phyloP scores from a whole-genome alignment of 2,888 invertebrate genomes.

The Junonia oenone region DNA sequence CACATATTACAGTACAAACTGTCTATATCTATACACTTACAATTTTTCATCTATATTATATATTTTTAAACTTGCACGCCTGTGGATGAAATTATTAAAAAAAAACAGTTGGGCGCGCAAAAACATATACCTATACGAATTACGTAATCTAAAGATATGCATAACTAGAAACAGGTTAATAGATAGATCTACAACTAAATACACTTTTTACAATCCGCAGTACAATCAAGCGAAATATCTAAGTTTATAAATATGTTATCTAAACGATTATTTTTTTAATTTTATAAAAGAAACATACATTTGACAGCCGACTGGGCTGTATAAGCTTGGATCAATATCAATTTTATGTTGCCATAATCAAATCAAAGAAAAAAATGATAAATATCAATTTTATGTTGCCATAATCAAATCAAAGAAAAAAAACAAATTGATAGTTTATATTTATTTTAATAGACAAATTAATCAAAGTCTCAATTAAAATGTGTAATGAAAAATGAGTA shows the following conservation, averaged over 20 bases:
- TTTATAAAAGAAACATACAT: constrained; percentile 38
- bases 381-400: too few relatives aligned
- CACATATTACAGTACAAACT: constrained; percentile 38
- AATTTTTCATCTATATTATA: constrained; percentile 38
- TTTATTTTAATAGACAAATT: too few relatives aligned
- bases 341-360: too few relatives aligned
- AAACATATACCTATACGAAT: constrained; percentile 36
- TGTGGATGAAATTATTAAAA: constrained; percentile 8
- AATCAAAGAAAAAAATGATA: too few relatives aligned
- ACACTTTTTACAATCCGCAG: constrained; percentile 75
- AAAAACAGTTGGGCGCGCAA: constrained; percentile 3
- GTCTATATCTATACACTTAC: constrained; percentile 50
- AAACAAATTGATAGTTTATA: too few relatives aligned
- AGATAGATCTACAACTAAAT: constrained; percentile 74
- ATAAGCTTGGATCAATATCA: not conserved
- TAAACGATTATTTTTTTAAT: constrained; percentile 46
- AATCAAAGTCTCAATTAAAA: too few relatives aligned
- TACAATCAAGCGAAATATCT: constrained; percentile 67
- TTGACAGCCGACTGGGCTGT: constrained; percentile 8
- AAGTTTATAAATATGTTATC: constrained; percentile 61
- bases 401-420: too few relatives aligned
- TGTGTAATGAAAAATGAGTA: too few relatives aligned
- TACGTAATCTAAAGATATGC: constrained; percentile 76
- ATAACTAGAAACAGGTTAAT: constrained; percentile 75
- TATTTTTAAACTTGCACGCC: constrained; percentile 34